Evolutionary conservation across 1,140 invertebrate species (phyloP).

Genomic region (Drosophila malerkotliana): DNA sequence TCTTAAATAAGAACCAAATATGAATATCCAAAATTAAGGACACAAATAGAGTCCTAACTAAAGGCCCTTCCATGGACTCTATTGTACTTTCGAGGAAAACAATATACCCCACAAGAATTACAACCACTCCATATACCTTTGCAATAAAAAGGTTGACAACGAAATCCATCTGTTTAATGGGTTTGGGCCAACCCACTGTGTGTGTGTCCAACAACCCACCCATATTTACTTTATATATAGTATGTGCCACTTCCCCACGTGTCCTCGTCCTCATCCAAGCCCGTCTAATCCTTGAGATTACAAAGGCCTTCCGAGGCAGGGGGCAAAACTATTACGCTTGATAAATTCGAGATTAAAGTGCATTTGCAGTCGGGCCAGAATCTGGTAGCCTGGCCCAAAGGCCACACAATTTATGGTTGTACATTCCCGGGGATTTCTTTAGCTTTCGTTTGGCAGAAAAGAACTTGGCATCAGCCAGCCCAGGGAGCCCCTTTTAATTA

Average conservation of each 20-base stretch:
- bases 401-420: constrained; percentile 76
- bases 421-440: constrained; percentile 73
- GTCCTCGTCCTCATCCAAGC: constrained; percentile 31
- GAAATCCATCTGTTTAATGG: constrained; percentile 82
- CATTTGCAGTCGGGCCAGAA: constrained; percentile 71
- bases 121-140: constrained; percentile 22
- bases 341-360: constrained; percentile 83
- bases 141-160: constrained; percentile 64
- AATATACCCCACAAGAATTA: constrained; percentile 4
- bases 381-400: constrained; percentile 38
- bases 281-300: constrained; percentile 72
- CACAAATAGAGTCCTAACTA: not conserved
- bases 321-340: constrained; percentile 76
- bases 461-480: constrained; percentile 15
- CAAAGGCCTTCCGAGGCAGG: constrained; percentile 54
- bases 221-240: constrained; percentile 6
- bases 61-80: not conserved
- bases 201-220: constrained; percentile 12
- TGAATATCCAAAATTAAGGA: too few species aligned
- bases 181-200: constrained; percentile 17
- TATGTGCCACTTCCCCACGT: constrained; percentile 11
- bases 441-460: constrained; percentile 12
- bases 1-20: too few species aligned
- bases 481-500: constrained; percentile 75
- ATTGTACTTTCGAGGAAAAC: not conserved